Conservation (phyloP, 2,113 vertebrate genomes). For the Oncorhynchus tshawytscha region DNA sequence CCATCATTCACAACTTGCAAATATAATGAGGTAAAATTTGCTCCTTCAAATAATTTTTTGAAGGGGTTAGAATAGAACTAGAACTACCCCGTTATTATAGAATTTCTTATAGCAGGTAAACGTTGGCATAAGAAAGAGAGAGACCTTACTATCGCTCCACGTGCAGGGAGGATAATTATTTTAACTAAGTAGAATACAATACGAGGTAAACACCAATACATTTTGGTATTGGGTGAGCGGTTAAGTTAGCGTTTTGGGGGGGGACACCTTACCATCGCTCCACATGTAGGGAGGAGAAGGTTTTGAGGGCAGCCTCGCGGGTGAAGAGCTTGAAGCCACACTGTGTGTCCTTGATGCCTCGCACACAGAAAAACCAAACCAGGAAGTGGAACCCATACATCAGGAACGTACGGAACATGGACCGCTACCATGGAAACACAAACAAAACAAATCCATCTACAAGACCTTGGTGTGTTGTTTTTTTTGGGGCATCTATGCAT, state of each 20-base stretch:
- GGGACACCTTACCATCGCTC: constrained; percentile 84
- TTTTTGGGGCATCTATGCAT: neutral
- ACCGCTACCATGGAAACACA: constrained; percentile 76
- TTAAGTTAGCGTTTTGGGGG: neutral
- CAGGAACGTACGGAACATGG: constrained; percentile 89
- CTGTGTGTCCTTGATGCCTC: constrained; percentile 89
- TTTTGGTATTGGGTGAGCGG: too few species aligned
- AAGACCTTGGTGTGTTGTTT: neutral
- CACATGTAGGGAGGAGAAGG: constrained; percentile 89
- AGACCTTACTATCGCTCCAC: constrained; percentile 88
- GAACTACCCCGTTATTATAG: too few species aligned
- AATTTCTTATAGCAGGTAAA: too few species aligned
- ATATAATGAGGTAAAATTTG: too few species aligned
- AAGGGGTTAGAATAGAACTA: too few species aligned
- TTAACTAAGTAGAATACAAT: too few species aligned
- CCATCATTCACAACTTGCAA: too few species aligned
- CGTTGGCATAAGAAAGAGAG: neutral
- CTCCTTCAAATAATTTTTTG: too few species aligned
- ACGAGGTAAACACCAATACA: neutral
- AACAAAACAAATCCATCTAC: neutral
- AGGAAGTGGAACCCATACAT: constrained; percentile 99
- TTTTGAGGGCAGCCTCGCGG: constrained; percentile 84
- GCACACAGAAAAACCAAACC: constrained; percentile 96
- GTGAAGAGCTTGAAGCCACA: constrained; percentile 97
- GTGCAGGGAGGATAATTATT: constrained; percentile 80